Conservation (phyloP, 2,888 invertebrate genomes). For the Maniola hyperantus region DNA sequence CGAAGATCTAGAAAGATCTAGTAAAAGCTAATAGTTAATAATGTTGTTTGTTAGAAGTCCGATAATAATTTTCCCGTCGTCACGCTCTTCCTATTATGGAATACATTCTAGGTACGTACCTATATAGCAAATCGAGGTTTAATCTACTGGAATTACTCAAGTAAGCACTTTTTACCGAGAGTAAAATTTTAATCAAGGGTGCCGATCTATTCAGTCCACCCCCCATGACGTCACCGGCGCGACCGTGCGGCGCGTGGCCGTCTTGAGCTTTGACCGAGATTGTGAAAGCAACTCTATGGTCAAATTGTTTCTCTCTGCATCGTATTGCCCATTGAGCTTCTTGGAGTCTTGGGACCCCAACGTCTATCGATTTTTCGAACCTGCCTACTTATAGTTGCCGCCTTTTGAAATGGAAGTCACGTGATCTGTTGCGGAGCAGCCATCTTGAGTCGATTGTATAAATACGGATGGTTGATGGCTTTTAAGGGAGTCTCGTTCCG, state of each 20-base stretch:
- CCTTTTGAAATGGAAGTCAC: no score
- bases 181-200: constrained; percentile 24
- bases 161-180: background rate
- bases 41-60: background rate
- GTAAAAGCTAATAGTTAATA: background rate
- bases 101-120: background rate
- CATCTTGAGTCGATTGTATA: no score
- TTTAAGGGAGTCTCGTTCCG: no score
- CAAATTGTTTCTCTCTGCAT: no score
- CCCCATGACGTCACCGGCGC: constrained; percentile 32
- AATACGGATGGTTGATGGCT: no score
- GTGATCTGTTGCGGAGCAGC: no score
- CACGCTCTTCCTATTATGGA: background rate
- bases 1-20: no score
- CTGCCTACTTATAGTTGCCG: no score
- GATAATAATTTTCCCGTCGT: background rate
- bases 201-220: constrained; percentile 23
- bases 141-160: background rate
- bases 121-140: constrained; percentile 5
- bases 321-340: no score
- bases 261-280: background rate
- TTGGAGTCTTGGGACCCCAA: no score
- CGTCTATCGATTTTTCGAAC: no score
- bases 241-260: constrained; percentile 15
- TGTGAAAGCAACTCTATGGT: no score